Evolutionary conservation across 2,888 invertebrate genomes (phyloP), one percentile per base, ranked within the genome.

Genomic region (Abrostola triplasia): DNA sequence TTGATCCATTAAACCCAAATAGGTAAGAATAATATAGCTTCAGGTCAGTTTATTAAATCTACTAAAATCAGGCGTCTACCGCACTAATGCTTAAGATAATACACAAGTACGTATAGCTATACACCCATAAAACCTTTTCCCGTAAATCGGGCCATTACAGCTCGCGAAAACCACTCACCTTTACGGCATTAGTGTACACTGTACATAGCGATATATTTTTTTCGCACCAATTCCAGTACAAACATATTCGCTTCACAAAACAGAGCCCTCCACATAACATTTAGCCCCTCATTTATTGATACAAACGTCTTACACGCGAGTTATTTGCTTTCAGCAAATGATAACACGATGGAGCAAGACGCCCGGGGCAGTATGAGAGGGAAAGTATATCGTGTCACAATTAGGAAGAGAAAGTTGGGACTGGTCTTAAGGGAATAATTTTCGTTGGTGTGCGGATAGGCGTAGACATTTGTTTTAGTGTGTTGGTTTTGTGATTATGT

Each of bases 241-340:
- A 50, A 57, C 49, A 42, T 50, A 58, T 50, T 58, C 36, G 36
- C 49, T 40, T 49, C 24, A 49, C 38, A 42, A 41, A 50, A 58
- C 50, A 58, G 58, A 55, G 51, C 12, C 24, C 38, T 57, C 56
- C 64, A 64, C 62, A 69, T 71, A 61, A 69, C 68, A 67, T 68
- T 67, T 64, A 73, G 64, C 50, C 60, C 49, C 56, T 64, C 64
- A 75, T 76, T 76, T 80, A 79, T 64, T 57, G 52, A 64, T 67
- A 62, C 48, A 64, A 63, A 59, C 35, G 54, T 54, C 48, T 55
- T 42, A 55, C 40, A 40, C 13, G 6, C 36, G 24, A 35, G 51
- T 56, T 58, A 42, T 63, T 65, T 65, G 50, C 38, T 41, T 48
- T 51, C 10, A 54, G 36, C 12, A 62, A 65, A 65, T 60, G 47